A percentile compares a stretch with the other conserved stretches of the same genome.
phyloP scores from a whole-genome alignment of 2,113 vertebrate species.

The Muntiacus reevesi region DNA sequence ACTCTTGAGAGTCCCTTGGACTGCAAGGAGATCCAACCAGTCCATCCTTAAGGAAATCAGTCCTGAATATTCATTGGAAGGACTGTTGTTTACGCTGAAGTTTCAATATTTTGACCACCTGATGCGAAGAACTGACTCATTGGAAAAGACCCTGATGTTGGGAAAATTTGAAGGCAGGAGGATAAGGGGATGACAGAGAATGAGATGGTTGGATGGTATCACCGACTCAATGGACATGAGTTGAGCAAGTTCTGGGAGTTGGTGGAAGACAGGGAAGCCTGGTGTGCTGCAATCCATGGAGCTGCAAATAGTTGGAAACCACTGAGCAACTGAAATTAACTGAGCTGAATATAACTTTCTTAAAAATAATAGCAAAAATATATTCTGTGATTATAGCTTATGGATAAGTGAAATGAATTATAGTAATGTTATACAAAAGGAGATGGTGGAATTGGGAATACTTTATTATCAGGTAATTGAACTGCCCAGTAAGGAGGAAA shows the following conservation, averaged over 20 bases:
- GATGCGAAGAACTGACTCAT: not conserved
- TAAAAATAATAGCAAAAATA: not conserved
- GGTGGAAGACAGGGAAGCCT: not conserved
- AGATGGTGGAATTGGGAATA: not conserved
- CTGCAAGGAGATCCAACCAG: not conserved
- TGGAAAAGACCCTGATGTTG: not conserved
- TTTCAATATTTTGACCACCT: not conserved
- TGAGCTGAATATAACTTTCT: not conserved
- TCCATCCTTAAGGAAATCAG: not conserved
- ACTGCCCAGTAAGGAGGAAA: not conserved
- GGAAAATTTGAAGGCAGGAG: not conserved
- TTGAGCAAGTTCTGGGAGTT: not conserved
- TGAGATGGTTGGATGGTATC: not conserved
- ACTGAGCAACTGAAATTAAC: not conserved
- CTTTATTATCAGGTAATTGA: not conserved
- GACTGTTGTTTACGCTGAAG: not conserved
- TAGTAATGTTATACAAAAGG: not conserved
- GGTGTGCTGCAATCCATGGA: rapidly evolving
- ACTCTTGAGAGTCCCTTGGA: not conserved
- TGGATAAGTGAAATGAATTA: not conserved
- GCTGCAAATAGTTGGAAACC: not conserved
- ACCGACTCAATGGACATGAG: not conserved
- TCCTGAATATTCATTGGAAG: not conserved
- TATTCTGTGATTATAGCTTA: not conserved
- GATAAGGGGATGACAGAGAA: not conserved